A percentile compares a stretch with the other conserved stretches of the same genome.
Conservation (phyloP, 1,140 invertebrate species). For the Drosophila novamexicana region DNA sequence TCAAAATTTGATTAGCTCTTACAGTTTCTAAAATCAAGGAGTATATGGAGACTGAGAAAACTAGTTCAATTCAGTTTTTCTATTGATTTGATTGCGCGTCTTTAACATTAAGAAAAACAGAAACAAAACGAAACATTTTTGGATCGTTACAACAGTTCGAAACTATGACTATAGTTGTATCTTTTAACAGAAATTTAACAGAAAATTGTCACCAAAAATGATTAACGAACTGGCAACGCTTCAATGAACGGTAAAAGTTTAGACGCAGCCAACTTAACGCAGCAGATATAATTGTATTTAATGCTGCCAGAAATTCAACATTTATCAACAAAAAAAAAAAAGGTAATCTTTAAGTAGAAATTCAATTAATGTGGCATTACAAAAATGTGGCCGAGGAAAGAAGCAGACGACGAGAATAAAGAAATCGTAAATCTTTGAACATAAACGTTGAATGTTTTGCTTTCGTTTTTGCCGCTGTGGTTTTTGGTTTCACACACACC, state of each 20-base stretch:
- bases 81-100: no score
- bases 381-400: background rate
- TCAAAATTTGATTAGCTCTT: no score
- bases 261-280: slow-evolving; percentile 4
- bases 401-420: slow-evolving; percentile 1
- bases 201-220: no score
- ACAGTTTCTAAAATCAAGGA: no score
- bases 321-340: background rate
- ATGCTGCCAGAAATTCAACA: slow-evolving; percentile 3
- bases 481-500: slow-evolving; percentile 23
- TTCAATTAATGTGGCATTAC: slow-evolving; percentile 17
- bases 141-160: no score
- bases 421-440: slow-evolving; percentile 22
- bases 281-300: background rate
- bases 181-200: no score
- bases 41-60: no score
- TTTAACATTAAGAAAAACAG: no score
- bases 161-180: no score
- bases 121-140: no score
- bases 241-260: slow-evolving; percentile 2
- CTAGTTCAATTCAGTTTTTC: no score
- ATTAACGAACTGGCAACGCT: background rate
- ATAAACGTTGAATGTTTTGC: slow-evolving; percentile 11
- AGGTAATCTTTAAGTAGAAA: slow-evolving; percentile 6
- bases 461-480: slow-evolving; percentile 20